Base-by-base conservation (phyloP, 2,888 invertebrate species). In the Nasonovia ribisnigri region DNA sequence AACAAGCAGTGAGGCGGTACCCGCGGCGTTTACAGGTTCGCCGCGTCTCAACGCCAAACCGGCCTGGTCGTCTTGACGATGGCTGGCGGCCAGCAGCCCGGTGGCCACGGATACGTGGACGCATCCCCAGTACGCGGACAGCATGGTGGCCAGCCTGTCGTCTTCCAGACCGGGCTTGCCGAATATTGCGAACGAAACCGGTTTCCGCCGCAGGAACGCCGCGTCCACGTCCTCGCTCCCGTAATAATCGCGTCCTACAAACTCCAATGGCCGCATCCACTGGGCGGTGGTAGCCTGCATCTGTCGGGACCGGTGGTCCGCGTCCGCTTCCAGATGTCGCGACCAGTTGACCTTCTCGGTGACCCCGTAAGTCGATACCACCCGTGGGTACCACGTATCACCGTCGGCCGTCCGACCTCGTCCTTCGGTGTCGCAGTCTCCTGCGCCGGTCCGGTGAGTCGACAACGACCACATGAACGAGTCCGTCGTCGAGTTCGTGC, bases 111-210 rank as follows among this genome's bases (percentile, higher is more conserved):
- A 93, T 48, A 93, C 84, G 89, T 93, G 93, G 20, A 93, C 60
- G 90, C 93, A 90, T 46, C 93, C 93, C 93, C 93, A 93, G 84
- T 93, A 8, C 46, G 60, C 29, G 57, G 93, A 84, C 48, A 93
- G 5, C 48, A 46, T 46, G 60, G 26, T 16, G 29, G 93, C 93
- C 60, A 93, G 13, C 4, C n/a, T 11, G 8, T 90, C 51, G 29
- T 60, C 48, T 3, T 16, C 48, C n/a, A 86, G 0, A 4, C 84
- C 89, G 36, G 90, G 90, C 48, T 90, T 93, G 42, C 90, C 60
- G 29, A 93, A 86, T 36, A 93, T 46, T 29, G 11, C 90, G 86
- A 93, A 93, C 42, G 93, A 93, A 24, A 90, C 42, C 8, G 93
- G 93, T 48, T 42, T 67, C 48, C 93, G 84, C 29, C 20, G 11